phyloP scores from a whole-genome alignment of 2,888 invertebrate species.

The Leucania comma region DNA sequence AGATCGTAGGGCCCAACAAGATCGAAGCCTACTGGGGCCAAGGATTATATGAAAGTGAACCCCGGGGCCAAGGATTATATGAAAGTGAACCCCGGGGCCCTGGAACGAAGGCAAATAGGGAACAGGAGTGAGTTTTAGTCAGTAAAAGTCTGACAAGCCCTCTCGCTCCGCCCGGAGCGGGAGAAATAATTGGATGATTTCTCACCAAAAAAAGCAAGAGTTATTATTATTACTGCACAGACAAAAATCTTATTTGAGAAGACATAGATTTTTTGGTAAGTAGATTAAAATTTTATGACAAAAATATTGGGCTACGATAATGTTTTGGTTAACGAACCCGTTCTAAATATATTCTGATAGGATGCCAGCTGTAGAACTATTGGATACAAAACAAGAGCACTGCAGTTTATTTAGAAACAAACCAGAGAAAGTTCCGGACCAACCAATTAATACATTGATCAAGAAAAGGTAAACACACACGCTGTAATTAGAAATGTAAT shows the following conservation, averaged over 20 bases:
- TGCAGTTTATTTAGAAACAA: conserved; percentile 48
- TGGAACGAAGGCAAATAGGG: too few relatives aligned
- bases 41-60: too few relatives aligned
- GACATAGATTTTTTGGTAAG: not conserved
- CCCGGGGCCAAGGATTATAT: too few relatives aligned
- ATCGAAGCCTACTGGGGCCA: too few relatives aligned
- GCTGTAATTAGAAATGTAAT: conserved; percentile 11
- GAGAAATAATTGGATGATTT: too few relatives aligned
- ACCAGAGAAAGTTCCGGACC: conserved; percentile 26
- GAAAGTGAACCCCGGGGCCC: too few relatives aligned
- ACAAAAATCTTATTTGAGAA: conserved; percentile 18
- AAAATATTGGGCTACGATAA: conserved; percentile 35
- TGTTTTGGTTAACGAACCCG: conserved; percentile 58
- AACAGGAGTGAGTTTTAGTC: too few relatives aligned
- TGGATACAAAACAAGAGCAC: conserved; percentile 28
- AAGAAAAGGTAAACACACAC: conserved; percentile 16
- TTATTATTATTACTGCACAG: conserved; percentile 17
- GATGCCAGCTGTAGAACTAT: conserved; percentile 46
- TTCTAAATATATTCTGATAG: conserved; percentile 51
- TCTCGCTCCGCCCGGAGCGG: too few relatives aligned
- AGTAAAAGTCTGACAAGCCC: too few relatives aligned
- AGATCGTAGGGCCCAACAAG: too few relatives aligned
- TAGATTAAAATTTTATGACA: conserved; percentile 28
- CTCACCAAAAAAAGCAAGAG: too few relatives aligned
- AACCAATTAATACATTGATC: conserved; percentile 45